Evolutionary conservation across 1,140 invertebrate species (phyloP).

Genomic region (Scaptomyza graminum): DNA sequence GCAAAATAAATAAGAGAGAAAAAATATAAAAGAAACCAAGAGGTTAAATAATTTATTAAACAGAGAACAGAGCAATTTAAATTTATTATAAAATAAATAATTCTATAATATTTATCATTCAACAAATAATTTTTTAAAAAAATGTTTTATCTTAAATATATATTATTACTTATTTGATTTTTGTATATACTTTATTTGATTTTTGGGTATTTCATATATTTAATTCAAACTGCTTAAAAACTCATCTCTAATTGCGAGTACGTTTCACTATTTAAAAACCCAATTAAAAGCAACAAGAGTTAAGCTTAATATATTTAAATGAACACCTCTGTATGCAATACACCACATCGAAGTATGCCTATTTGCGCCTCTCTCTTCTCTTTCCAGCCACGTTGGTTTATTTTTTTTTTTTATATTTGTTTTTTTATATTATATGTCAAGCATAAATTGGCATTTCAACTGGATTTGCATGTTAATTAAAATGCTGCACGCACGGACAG

Average conservation of each 20-base stretch:
- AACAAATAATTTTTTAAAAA: too few relatives aligned
- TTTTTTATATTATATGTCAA: constrained; percentile 77
- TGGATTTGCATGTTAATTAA: constrained; percentile 82
- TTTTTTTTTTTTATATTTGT: constrained; percentile 51
- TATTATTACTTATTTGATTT: too few relatives aligned
- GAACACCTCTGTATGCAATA: constrained; percentile 25
- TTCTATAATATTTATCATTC: too few relatives aligned
- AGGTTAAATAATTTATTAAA: too few relatives aligned
- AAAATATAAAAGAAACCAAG: too few relatives aligned
- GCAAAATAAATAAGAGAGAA: background rate
- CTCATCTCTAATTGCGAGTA: background rate
- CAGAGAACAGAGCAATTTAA: too few relatives aligned
- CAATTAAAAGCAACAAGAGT: constrained; percentile 32
- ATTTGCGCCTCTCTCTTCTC: background rate
- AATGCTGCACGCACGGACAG: constrained; percentile 76
- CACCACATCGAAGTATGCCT: background rate
- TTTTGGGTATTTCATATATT: background rate
- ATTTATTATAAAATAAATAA: too few relatives aligned
- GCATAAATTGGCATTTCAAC: constrained; percentile 82
- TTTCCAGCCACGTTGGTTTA: constrained; percentile 14
- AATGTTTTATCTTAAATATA: too few relatives aligned
- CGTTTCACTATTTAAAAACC: constrained; percentile 16
- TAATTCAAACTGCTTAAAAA: background rate
- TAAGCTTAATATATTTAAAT: constrained; percentile 27
- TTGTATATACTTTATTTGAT: background rate